Evolutionary conservation across 2,113 vertebrate species (phyloP), one percentile per base, ranked within the genome.

Genomic region (Burhinus oedicnemus): DNA sequence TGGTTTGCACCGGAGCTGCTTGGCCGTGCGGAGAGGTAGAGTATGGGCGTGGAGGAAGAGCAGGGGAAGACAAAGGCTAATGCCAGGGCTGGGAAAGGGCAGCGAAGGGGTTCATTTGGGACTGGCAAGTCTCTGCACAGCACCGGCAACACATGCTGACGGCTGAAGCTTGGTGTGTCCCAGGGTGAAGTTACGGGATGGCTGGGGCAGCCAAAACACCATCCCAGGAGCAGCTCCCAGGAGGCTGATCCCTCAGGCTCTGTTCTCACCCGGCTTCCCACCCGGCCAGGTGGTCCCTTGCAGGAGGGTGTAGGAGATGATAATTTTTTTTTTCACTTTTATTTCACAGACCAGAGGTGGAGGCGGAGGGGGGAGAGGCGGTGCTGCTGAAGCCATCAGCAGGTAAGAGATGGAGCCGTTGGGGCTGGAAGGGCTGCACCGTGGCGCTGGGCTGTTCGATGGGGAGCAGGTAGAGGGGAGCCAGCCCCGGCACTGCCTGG

Each of bases 61-160:
- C 17, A 27, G 40, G 26, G 47, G 72, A 11, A 45, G 66, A 2
- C 3, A 1, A 19, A 47, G 47, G 15, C 30, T 7, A 34, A 36
- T 4, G 16, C 44, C 62, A 58, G 38, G n/a, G 15, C n/a, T 3
- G 18, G 65, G 30, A 20, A 58, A 36, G 44, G 72, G 44, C 36
- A 17, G 58, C 22, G 2, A 18, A 34, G 40, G 71, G 69, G 22
- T 7, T 27, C 16, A 1, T 11, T 55, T 13, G 47, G 89, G 62
- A 6, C 11, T 2, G 34, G 32, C 7, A 3, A 12, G 30, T 6
- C 26, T 8, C 26, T 16, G 52, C 3, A 25, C 13, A 6, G 79
- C 58, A 0, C 54, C 5, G 6, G 71, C 25, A 11, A 2, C 0
- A 5, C 1, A 6, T 26, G 83, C 62, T 23, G 3, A 15, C 0